Evolutionary conservation across 2,888 invertebrate genomes (phyloP), one percentile per base, ranked within the genome.

Genomic region (Ophonus ardosiacus): DNA sequence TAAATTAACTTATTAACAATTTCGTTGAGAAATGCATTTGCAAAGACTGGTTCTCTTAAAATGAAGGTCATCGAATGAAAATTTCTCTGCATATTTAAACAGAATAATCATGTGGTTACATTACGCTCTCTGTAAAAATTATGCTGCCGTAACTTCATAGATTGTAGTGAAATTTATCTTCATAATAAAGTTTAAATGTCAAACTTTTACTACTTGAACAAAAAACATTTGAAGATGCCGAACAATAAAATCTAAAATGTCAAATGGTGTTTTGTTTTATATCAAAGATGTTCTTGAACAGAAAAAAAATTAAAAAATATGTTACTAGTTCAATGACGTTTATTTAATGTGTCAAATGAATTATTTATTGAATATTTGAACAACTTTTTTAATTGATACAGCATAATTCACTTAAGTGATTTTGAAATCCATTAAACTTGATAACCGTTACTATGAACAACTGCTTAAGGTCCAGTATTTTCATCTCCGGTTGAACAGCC

Each of bases 81-180:
- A 84, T 84, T 84, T 84, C 84, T 78, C 84, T 84, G 78, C 84
- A 84, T 84, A 84, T 78, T 76, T 76, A 76, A 84, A 74, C 31
- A 81, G 61, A 63, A 63, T 65, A 65, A 78, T 43, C 24, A 68
- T 71, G 59, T 17, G 71, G 68, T 17, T 74, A 74, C 71, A 74
- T 43, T 68, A 68, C 15, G 21, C 24, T 24, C 13, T 24, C 0
- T 63, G 63, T 63, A 63, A 68, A 68, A 15, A 68, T 38, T 31
- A 24, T 15, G 38, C 7, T 24, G 15, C 17, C 4, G 15, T 40
- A 21, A 71, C 15, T 71, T n/a, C n/a, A 7, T 15, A 38, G 7
- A 71, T 71, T 43, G 8, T 43, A 74, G 43, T 18, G 68, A 74
- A 74, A 74, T 74, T 74, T 74, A 74, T 18, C 40, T 74, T 74